phyloP scores from a whole-genome alignment of 1,140 invertebrate species.

The Rhagoletis pomonella region DNA sequence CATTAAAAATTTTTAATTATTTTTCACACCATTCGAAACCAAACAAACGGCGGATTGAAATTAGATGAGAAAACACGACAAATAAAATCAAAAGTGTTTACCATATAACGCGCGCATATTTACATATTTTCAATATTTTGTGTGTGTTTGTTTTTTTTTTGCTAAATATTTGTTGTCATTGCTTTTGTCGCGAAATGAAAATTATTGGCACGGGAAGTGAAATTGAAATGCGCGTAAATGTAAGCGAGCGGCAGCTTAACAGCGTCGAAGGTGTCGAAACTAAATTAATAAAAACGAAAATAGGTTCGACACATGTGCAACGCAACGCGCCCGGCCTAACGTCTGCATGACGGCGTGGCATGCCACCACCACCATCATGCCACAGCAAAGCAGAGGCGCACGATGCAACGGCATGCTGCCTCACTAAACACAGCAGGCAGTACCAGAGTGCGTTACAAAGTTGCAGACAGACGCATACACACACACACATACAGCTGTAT shows the following conservation, averaged over 20 bases:
- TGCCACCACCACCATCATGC: constrained; percentile 3
- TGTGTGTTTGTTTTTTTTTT: neutral
- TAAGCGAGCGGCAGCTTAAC: neutral
- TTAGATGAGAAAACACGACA: neutral
- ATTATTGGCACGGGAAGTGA: constrained; percentile 36
- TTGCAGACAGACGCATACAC: neutral
- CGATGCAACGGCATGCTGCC: neutral
- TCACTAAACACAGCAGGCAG: neutral
- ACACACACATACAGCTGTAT: neutral
- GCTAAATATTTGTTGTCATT: neutral
- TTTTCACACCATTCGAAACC: constrained; percentile 35
- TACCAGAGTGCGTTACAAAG: neutral
- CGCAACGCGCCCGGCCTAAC: no score
- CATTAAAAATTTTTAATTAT: constrained; percentile 51
- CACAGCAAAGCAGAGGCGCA: constrained; percentile 33
- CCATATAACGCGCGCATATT: constrained; percentile 2
- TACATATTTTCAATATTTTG: neutral
- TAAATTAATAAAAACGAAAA: constrained; percentile 50
- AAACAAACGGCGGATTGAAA: neutral
- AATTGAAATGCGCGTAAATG: constrained; percentile 49
- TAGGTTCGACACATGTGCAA: constrained; percentile 44
- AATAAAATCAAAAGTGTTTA: neutral
- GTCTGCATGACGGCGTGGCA: constrained; percentile 12
- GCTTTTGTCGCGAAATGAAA: neutral
- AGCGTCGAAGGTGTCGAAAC: constrained; percentile 34